A percentile compares a stretch with the other conserved stretches of the same genome.
These are phyloP conservation scores for Cephus nigrinus DNA, from an alignment of 2,888 invertebrate species.

Conservation along the genomic window DNA sequence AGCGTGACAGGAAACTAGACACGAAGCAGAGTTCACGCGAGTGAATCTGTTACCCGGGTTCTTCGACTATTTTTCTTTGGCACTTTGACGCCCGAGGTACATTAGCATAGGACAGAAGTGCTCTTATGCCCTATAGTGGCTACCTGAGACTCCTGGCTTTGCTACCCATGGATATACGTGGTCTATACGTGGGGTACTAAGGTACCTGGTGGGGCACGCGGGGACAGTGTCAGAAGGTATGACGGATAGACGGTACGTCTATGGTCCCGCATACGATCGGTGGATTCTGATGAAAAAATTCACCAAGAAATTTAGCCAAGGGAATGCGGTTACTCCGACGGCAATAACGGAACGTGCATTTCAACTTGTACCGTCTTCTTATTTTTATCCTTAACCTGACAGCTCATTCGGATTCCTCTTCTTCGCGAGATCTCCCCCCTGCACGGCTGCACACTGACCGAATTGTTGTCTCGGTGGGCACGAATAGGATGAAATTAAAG, in stretches of 20 bases:
- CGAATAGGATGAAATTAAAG: constrained; percentile 34
- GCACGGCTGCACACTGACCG: neutral
- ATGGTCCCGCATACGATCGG: constrained; percentile 35
- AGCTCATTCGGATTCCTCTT: neutral
- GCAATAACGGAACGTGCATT: neutral
- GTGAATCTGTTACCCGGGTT: neutral
- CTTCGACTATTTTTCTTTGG: neutral
- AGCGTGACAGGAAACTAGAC: neutral
- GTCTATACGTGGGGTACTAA: neutral
- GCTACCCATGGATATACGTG: neutral
- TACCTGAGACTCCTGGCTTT: neutral
- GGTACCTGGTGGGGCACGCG: neutral
- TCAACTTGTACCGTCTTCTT: neutral
- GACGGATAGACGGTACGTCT: constrained; percentile 21
- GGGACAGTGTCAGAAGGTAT: constrained; percentile 4
- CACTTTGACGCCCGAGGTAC: neutral
- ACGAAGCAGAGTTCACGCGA: neutral
- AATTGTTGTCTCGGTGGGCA: neutral
- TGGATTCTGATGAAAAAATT: constrained; percentile 22
- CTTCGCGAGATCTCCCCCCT: neutral
- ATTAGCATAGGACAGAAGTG: neutral
- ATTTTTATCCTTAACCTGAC: neutral
- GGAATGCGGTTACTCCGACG: neutral
- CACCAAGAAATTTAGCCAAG: neutral
- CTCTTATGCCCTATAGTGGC: neutral